Evolutionary conservation across 2,113 vertebrate species (phyloP), one percentile per base, ranked within the genome.

Genomic region (Pseudopipra pipra): DNA sequence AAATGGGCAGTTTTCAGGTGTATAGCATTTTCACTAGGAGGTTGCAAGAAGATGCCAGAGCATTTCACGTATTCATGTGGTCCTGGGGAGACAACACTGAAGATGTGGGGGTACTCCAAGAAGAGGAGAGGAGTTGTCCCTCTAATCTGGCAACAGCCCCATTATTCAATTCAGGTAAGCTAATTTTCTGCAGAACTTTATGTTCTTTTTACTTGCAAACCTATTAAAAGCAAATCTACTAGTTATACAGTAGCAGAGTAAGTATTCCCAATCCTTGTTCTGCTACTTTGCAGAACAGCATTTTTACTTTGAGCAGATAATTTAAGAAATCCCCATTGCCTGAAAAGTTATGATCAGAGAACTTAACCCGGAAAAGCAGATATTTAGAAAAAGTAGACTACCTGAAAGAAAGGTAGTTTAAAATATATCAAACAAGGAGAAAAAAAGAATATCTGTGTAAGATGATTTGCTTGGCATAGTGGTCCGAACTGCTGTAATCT

Each of bases 1-100:
- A 59, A 47, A 79, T 33, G 21, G 44, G 6, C 23, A 61, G 6
- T 14, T 84, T 58, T 33, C 21, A 56, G 5, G 5, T 75, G 75
- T 63, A 8, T 27, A 44, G 4, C 0, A 0, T 55, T 9, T 55
- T 70, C 30, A 17, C 5, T 30, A 21, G 49, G 47, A 13, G n/a
- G 12, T 39, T 33, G 6, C 39, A 22, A 47, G 23, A 41, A n/a
- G 6, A 43, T 58, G 20, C 20, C 43, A 58, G 14, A 39, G 14
- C 11, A 55, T 65, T 65, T 75, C 9, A 49, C 24, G n/a, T 59
- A 11, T 30, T 54, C 46, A 10, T n/a, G 14, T 39, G 14, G 7
- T 73, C 10, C 25, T 43, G 54, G 12, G 10, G 39, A 67, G 15
- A 13, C 8, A 59, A 30, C 5, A 11, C 4, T 18, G 41, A 72